Conservation (phyloP, 37 sponge, comb jelly and placozoan species). For the Axinella damicornis region DNA sequence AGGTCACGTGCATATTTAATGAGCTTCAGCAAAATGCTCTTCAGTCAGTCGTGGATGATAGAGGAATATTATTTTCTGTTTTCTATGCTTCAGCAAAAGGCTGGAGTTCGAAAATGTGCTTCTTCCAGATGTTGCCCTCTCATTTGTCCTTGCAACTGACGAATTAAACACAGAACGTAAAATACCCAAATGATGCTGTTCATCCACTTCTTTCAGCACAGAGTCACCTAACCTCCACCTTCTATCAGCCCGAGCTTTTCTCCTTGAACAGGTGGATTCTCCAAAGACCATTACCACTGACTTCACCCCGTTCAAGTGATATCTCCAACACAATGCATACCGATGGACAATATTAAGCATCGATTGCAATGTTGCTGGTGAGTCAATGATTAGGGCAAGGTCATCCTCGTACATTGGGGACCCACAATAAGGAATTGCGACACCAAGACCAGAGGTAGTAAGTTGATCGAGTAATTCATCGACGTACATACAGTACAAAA, state of each 20-base stretch:
- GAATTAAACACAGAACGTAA: background rate
- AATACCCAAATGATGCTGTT: background rate
- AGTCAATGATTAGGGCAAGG: background rate
- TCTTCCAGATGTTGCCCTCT: background rate
- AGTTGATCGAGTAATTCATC: no score
- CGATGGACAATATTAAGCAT: background rate
- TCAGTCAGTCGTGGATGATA: no score
- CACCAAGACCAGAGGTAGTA: no score
- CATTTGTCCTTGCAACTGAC: background rate
- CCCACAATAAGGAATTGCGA: background rate
- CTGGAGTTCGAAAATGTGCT: background rate
- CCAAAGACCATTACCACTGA: background rate
- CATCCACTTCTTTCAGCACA: background rate
- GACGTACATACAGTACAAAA: no score
- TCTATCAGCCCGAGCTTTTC: background rate
- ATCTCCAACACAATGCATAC: background rate
- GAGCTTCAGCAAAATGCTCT: no score
- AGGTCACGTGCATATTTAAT: no score
- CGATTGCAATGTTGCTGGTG: background rate
- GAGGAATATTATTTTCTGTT: no score
- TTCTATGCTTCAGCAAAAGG: no score
- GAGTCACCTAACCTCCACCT: background rate
- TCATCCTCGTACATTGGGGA: background rate
- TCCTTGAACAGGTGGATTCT: background rate
- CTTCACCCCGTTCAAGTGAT: background rate